Conservation (phyloP, 2,888 invertebrate genomes). For the Lissonota sp. region DNA sequence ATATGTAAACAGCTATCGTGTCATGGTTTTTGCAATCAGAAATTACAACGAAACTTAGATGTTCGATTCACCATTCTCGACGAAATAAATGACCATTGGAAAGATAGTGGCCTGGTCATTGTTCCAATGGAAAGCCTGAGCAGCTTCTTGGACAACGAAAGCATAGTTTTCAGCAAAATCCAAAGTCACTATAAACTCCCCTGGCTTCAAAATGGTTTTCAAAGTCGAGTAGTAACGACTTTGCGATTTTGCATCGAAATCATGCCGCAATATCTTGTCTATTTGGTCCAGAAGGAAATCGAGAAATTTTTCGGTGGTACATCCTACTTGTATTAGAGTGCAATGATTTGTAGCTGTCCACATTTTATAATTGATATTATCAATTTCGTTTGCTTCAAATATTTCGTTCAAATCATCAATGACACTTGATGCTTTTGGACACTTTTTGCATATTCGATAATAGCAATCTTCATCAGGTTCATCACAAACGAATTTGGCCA, state of each 20-base stretch:
- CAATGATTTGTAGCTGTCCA: constrained; percentile 42
- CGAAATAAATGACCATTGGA: constrained; percentile 63
- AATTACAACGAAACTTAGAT: constrained; percentile 61
- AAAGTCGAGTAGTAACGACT: constrained; percentile 45
- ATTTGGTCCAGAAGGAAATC: constrained; percentile 31
- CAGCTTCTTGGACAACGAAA: constrained; percentile 65
- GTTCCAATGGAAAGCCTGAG: constrained; percentile 61
- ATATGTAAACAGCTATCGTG: constrained; percentile 53
- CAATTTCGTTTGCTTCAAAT: constrained; percentile 31
- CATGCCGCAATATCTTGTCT: constrained; percentile 43
- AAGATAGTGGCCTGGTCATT: constrained; percentile 65
- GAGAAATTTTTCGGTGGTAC: constrained; percentile 31
- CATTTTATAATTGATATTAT: constrained; percentile 47
- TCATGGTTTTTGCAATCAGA: constrained; percentile 65
- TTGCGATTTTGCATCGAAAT: constrained; percentile 64
- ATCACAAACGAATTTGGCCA: constrained; percentile 45
- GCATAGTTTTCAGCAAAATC: constrained; percentile 71
- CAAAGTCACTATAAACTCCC: constrained; percentile 58
- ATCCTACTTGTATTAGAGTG: constrained; percentile 30
- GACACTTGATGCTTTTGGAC: constrained; percentile 27
- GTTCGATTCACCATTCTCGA: constrained; percentile 42
- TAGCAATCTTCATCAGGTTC: constrained; percentile 27
- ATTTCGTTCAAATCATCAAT: constrained; percentile 24
- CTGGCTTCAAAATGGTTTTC: constrained; percentile 52
- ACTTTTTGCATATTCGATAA: constrained; percentile 39